These are phyloP conservation scores for Drosophila prolongata DNA, from an alignment of 2,888 invertebrate species.

Conservation along the genomic window DNA sequence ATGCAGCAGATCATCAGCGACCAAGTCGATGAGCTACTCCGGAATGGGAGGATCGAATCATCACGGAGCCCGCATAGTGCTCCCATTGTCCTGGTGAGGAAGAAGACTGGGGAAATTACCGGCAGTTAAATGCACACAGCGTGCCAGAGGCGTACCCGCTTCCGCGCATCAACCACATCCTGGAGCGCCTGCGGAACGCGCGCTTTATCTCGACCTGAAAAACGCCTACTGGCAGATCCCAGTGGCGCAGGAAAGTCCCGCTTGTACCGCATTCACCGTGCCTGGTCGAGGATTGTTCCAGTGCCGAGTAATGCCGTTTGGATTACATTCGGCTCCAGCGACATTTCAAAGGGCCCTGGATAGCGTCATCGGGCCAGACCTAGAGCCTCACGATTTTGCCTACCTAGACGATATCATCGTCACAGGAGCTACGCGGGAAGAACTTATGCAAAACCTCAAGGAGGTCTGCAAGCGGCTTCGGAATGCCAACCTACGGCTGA, in stretches of 20 bases:
- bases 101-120: constrained; percentile 1
- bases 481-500: too few species aligned
- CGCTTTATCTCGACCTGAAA: background rate
- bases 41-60: too few species aligned
- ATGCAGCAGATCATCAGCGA: too few species aligned
- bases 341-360: too few species aligned
- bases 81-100: background rate
- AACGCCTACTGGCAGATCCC: constrained; percentile 1
- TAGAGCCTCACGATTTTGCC: too few species aligned
- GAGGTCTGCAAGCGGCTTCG: too few species aligned
- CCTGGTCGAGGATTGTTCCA: background rate
- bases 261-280: background rate
- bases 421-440: background rate
- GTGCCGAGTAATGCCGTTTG: background rate
- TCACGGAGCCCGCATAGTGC: background rate
- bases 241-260: background rate
- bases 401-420: background rate
- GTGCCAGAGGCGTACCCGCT: background rate
- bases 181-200: background rate
- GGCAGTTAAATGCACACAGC: background rate
- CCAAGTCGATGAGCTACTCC: background rate
- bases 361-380: too few species aligned
- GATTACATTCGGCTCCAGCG: too few species aligned
- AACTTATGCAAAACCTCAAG: background rate
- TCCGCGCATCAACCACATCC: background rate